Percentiles rank a stretch among this genome's conserved stretches.
phyloP scores from a whole-genome alignment of 2,888 invertebrate species.

The Pollenia amentaria region DNA sequence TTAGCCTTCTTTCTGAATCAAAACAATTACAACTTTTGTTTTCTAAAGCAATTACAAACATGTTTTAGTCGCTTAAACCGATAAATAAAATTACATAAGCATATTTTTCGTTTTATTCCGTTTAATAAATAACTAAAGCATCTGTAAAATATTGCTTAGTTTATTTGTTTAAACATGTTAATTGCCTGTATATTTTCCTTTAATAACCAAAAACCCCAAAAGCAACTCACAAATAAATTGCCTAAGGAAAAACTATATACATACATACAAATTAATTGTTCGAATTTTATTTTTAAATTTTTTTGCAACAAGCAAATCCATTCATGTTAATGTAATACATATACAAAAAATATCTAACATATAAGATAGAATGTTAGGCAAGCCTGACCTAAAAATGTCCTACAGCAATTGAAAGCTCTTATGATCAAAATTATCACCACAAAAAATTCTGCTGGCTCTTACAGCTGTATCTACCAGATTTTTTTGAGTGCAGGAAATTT shows the following conservation, averaged over 20 bases:
- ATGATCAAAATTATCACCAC: too few relatives aligned
- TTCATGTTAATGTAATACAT: conserved; percentile 1
- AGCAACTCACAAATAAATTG: conserved; percentile 6
- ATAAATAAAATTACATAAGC: neutral
- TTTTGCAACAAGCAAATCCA: conserved; percentile 17
- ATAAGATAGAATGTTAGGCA: too few relatives aligned
- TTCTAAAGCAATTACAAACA: too few relatives aligned
- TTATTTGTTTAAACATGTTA: conserved; percentile 28
- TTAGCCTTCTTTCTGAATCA: too few relatives aligned
- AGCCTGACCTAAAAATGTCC: too few relatives aligned
- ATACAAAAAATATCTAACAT: neutral
- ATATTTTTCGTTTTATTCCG: neutral
- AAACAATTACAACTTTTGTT: too few relatives aligned
- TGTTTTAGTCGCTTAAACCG: neutral
- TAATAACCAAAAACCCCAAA: neutral
- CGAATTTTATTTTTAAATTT: neutral
- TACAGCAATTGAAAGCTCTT: too few relatives aligned
- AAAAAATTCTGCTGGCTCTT: too few relatives aligned
- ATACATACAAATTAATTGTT: conserved; percentile 1
- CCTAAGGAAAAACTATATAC: conserved; percentile 9
- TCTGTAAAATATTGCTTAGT: conserved; percentile 8
- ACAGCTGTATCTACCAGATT: too few relatives aligned
- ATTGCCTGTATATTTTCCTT: conserved; percentile 15
- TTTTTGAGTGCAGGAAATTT: too few relatives aligned
- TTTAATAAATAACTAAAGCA: conserved; percentile 21